Evolutionary conservation across 2,797 vertebrate genomes (phyloP).

Genomic region (Rhinophrynus dorsalis): DNA sequence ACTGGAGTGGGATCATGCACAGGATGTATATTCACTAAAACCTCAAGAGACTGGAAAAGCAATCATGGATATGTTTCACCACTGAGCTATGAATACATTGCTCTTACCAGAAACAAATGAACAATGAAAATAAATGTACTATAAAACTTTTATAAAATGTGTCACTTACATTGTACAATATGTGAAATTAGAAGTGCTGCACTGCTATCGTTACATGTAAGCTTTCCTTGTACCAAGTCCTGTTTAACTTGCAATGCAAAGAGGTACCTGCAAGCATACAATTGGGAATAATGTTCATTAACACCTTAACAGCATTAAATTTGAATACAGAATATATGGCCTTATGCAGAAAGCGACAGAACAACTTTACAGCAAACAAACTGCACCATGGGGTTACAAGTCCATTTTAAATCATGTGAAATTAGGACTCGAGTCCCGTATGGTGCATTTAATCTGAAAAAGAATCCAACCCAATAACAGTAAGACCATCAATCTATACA

Average conservation of each 20-base stretch:
- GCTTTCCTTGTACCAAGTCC: constrained; percentile 84
- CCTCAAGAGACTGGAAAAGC: neutral
- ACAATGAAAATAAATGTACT: neutral
- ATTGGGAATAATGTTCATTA: neutral
- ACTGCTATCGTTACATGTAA: constrained; percentile 91
- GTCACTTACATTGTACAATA: constrained; percentile 93
- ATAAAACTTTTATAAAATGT: neutral
- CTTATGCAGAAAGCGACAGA: no score
- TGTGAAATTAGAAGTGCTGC: constrained; percentile 92
- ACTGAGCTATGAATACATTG: neutral
- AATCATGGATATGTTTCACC: neutral
- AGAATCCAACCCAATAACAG: no score
- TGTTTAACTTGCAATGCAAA: constrained; percentile 97
- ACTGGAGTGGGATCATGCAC: no score
- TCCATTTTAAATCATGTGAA: no score
- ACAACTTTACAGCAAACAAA: no score
- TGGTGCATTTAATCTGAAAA: no score
- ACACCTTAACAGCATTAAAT: no score
- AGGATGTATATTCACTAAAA: no score
- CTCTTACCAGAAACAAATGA: neutral
- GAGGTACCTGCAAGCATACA: constrained; percentile 80
- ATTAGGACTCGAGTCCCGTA: no score
- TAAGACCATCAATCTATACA: no score
- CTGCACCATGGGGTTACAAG: no score
- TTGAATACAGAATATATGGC: no score